Base-by-base conservation (phyloP, 2,888 invertebrate species). In the Siphlonurus alternatus region DNA sequence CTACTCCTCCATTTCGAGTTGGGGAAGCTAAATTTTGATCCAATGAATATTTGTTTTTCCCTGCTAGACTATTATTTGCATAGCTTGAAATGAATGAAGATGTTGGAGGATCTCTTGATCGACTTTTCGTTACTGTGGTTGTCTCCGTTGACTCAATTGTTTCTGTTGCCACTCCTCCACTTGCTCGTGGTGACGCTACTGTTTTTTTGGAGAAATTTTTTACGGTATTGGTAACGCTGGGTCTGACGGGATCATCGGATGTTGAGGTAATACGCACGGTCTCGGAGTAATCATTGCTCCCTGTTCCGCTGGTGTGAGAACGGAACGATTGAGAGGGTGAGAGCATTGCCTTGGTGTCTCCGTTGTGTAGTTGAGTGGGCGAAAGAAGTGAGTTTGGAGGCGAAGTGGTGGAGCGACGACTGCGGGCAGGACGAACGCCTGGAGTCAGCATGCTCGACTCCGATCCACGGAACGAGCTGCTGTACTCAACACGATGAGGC, bases 141-240 rank as follows among this genome's bases (percentile, higher is more conserved):
- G 83, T 83, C 74, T 87, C 86, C 64, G 83, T 83, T 0, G 86
- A 85, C 71, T 87, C 84, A 25, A 86, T 83, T 53, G 86, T 84
- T 74, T 86, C 85, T 69, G 84, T 78, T 5, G 80, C 77, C 19
- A 63, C 65, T 2, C 63, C 66, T 19, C 63, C 65, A 24, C 83
- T 79, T 0, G 86, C 85, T 70, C 83, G 81, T 71, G 79, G 81
- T 1, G 81, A 77, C 18, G 86, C 86, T 61, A 86, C 76, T 1
- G 83, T 80, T 75, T 86, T 86, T 75, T 86, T 86, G 68, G 82
- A 81, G 69, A 84, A 82, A 59, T 82, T 86, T 72, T 85, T 83
- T 19, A 85, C 84, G 0, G 85, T 85, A 71, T 87, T 85, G 23
- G 87, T 87, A 64, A 87, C 79, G 70, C 83, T 83, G 22, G 87